These are phyloP conservation scores for Pachymerium ferrugineum DNA, from an alignment of 2,888 invertebrate species.

Conservation along the genomic window DNA sequence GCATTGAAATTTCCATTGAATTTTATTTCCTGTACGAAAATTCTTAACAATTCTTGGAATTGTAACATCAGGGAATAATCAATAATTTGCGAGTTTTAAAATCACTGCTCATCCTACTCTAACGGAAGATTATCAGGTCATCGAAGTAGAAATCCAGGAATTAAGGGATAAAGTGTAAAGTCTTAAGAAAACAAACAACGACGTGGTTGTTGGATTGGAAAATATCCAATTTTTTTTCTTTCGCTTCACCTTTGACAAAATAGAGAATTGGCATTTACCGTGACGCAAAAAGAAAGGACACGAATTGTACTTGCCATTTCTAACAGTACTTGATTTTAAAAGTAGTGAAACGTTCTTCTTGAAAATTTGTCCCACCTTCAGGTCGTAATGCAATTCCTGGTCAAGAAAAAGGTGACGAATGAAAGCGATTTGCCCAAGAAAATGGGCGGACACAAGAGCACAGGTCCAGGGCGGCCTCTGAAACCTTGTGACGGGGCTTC, in stretches of 20 bases:
- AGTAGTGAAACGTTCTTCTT: neutral
- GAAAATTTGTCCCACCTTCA: neutral
- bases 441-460: conserved; percentile 21
- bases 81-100: conserved; percentile 6
- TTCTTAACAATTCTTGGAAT: neutral
- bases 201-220: neutral
- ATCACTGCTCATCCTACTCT: neutral
- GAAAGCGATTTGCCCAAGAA: conserved; percentile 10
- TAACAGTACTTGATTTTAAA: neutral
- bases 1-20: conserved; percentile 1
- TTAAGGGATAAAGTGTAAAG: neutral
- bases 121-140: neutral
- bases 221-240: neutral
- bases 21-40: neutral
- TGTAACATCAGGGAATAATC: neutral
- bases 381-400: neutral
- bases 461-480: neutral
- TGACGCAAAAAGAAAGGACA: neutral
- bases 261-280: neutral
- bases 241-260: neutral
- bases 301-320: neutral
- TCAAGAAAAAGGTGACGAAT: conserved; percentile 27
- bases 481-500: neutral
- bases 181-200: neutral
- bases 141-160: neutral